Evolutionary conservation across 2,797 vertebrate genomes (phyloP).

Genomic region (Sebastes diaconus): DNA sequence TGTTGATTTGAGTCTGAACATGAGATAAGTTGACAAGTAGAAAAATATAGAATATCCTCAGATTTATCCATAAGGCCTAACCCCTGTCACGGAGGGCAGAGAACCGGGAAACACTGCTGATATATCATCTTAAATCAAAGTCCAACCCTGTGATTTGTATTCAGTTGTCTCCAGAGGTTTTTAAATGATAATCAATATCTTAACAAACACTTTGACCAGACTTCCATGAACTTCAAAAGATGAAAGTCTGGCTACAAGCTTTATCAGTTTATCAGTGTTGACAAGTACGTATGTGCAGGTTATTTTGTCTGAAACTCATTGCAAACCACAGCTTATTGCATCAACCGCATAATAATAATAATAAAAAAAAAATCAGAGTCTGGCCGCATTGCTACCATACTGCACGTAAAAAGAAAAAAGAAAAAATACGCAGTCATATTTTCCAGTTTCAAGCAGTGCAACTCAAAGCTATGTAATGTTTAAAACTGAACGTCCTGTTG

Average conservation of each 20-base stretch:
- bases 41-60: neutral
- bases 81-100: neutral
- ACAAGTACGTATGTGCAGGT: neutral
- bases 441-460: neutral
- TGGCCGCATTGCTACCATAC: neutral
- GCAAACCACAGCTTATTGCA: neutral
- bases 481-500: neutral
- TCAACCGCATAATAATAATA: too few relatives aligned
- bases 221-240: neutral
- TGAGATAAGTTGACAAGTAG: neutral
- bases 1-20: neutral
- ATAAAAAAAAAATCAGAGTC: too few relatives aligned
- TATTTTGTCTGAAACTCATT: neutral
- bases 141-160: neutral
- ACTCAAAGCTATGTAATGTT: neutral
- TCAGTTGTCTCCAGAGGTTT: neutral
- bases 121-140: neutral
- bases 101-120: neutral
- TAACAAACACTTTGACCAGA: neutral
- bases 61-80: neutral
- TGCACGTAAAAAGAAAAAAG: neutral
- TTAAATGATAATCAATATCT: neutral
- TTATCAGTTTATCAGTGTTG: neutral
- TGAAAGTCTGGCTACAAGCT: neutral
- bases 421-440: neutral